Conservation (phyloP, 2,113 vertebrate species). For the Siphamia tubifer region DNA sequence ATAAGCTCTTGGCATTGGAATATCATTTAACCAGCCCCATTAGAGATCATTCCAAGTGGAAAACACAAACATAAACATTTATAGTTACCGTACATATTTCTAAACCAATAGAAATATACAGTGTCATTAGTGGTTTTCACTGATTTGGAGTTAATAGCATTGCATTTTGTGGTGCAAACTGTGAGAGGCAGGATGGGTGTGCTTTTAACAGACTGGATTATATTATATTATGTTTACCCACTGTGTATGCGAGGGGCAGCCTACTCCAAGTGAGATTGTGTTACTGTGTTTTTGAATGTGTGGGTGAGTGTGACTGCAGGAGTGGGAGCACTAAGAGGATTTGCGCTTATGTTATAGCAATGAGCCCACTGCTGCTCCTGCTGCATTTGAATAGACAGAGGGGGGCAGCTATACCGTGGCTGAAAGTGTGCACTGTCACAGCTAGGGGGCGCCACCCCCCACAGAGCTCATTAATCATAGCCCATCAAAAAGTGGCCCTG, state of each 20-base stretch:
- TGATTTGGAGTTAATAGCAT: too few relatives aligned
- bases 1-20: slow-evolving; percentile 30
- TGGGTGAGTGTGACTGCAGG: slow-evolving; percentile 66
- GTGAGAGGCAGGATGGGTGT: slow-evolving; percentile 13
- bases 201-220: slow-evolving; percentile 30
- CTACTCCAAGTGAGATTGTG: slow-evolving; percentile 41
- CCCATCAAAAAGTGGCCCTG: slow-evolving; percentile 74
- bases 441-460: slow-evolving; percentile 80
- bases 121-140: too few relatives aligned
- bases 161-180: slow-evolving; percentile 7
- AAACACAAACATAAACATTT: slow-evolving; percentile 18
- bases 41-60: neutral
- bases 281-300: slow-evolving; percentile 54
- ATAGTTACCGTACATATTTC: too few relatives aligned
- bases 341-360: slow-evolving; percentile 54
- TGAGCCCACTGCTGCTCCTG: slow-evolving; percentile 37
- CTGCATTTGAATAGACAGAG: slow-evolving; percentile 33
- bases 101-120: too few relatives aligned
- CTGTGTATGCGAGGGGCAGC: slow-evolving; percentile 26
- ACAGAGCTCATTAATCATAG: slow-evolving; percentile 76
- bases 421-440: slow-evolving; percentile 30
- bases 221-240: slow-evolving; percentile 57
- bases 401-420: neutral
- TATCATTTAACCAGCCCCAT: slow-evolving; percentile 47
- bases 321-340: slow-evolving; percentile 66